Evolutionary conservation across 2,888 invertebrate genomes (phyloP).

Genomic region (Parelbella ahira): DNA sequence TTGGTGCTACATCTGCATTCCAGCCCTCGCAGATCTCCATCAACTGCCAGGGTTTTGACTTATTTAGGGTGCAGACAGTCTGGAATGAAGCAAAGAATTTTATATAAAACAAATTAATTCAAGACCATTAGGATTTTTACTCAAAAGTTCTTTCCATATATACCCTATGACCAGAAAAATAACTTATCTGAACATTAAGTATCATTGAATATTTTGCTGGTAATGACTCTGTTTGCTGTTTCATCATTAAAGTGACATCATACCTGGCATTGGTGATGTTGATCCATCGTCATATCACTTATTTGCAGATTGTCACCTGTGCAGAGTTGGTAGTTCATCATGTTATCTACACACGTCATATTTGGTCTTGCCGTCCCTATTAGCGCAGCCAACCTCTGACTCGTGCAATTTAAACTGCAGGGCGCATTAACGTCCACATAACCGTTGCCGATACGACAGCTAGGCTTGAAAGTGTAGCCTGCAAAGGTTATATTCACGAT

Average conservation of each 20-base stretch:
- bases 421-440: slow-evolving; percentile 58
- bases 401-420: slow-evolving; percentile 49
- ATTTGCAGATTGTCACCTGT: not conserved
- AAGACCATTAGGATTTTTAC: too few species aligned
- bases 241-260: too few species aligned
- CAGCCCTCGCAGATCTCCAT: slow-evolving; percentile 71
- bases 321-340: slow-evolving; percentile 22
- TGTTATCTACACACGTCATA: slow-evolving; percentile 56
- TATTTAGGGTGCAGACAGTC: slow-evolving; percentile 56
- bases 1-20: slow-evolving; percentile 53
- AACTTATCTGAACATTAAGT: too few species aligned
- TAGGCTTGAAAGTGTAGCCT: slow-evolving; percentile 42
- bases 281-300: slow-evolving; percentile 1
- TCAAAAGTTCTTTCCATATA: too few species aligned
- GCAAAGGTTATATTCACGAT: slow-evolving; percentile 3
- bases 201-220: too few species aligned
- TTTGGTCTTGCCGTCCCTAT: slow-evolving; percentile 40
- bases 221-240: too few species aligned
- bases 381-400: slow-evolving; percentile 37
- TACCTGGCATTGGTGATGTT: slow-evolving; percentile 27
- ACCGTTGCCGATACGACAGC: slow-evolving; percentile 47
- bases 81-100: too few species aligned
- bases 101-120: too few species aligned
- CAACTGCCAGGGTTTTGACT: slow-evolving; percentile 51
- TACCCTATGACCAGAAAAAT: too few species aligned